Base-by-base conservation (phyloP, 2,888 invertebrate species). In the Eupelmus urozonus region DNA sequence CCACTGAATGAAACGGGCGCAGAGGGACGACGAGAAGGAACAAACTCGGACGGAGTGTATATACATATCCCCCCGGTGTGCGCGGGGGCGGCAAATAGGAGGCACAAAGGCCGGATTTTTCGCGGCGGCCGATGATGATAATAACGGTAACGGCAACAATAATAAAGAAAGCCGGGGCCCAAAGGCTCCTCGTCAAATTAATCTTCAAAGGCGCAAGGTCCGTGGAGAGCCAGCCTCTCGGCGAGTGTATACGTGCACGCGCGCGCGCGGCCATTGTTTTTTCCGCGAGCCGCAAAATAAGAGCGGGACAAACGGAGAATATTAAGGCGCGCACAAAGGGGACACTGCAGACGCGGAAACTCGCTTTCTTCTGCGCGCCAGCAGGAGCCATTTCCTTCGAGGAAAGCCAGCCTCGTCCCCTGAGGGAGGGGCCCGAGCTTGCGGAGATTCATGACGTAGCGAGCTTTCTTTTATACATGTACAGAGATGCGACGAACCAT, bases 191-290 rank as follows among this genome's bases (percentile, higher is more conserved):
- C 75, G 75, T 62, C 70, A 70, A 76, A 76, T 76, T 76, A 76
- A 76, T 76, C 76, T 70, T 76, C 76, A 76, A 76, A 76, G 70
- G 65, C 49, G 27, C 49, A 4, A 13, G 13, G 57, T 18, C 74
- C 66, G 20, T 18, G 34, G 73, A 73, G 73, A 65, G 42, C 45
- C n/a, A n/a, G n/a, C n/a, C 25, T 45, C 42, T 53, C 25, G 16
- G n/a, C n/a, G 16, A 25, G 7, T 51, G n/a, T 40, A 27, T 70
- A 42, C 53, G 7, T n/a, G n/a, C 27, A 40, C 62, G n/a, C 42
- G 51, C 62, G 55, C 9, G 1, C 53, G 60, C 27, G 74, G 25
- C 11, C 59, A 60, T 75, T 75, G 60, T 75, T 62, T 66, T 42
- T 65, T 16, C 4, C n/a, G n/a, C n/a, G n/a, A 1, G 0, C 40